These are phyloP conservation scores for Sisor rabdophorus DNA, from an alignment of 2,113 vertebrate species.

Conservation along the genomic window DNA sequence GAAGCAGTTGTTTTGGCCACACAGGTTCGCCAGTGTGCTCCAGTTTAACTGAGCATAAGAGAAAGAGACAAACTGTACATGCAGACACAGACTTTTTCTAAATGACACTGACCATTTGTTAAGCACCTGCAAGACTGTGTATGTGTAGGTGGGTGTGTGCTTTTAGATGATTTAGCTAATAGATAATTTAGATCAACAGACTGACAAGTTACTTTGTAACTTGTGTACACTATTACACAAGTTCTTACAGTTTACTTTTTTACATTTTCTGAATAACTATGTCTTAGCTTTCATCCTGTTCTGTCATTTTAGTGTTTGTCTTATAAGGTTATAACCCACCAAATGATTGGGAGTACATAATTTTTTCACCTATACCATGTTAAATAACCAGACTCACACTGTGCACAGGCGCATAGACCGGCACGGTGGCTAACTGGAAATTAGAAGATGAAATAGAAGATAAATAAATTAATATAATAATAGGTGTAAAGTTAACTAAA, in stretches of 20 bases:
- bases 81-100: slow-evolving; percentile 60
- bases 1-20: slow-evolving; percentile 51
- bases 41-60: slow-evolving; percentile 25
- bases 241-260: neutral
- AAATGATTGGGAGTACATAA: neutral
- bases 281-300: slow-evolving; percentile 8
- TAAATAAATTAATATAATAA: too few species aligned
- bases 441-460: too few species aligned
- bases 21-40: slow-evolving; percentile 36
- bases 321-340: neutral
- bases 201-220: neutral
- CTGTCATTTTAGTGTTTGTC: neutral
- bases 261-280: neutral
- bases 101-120: slow-evolving; percentile 24
- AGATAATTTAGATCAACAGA: slow-evolving; percentile 2
- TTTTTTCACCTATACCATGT: neutral
- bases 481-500: neutral
- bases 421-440: neutral
- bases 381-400: too few species aligned
- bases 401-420: neutral
- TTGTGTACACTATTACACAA: slow-evolving; percentile 2
- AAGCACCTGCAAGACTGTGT: slow-evolving; percentile 28
- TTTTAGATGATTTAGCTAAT: slow-evolving; percentile 6
- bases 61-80: slow-evolving; percentile 51
- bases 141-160: slow-evolving; percentile 24